Evolutionary conservation across 1,140 invertebrate genomes (phyloP).

Genomic region (Psilanteris sp.): DNA sequence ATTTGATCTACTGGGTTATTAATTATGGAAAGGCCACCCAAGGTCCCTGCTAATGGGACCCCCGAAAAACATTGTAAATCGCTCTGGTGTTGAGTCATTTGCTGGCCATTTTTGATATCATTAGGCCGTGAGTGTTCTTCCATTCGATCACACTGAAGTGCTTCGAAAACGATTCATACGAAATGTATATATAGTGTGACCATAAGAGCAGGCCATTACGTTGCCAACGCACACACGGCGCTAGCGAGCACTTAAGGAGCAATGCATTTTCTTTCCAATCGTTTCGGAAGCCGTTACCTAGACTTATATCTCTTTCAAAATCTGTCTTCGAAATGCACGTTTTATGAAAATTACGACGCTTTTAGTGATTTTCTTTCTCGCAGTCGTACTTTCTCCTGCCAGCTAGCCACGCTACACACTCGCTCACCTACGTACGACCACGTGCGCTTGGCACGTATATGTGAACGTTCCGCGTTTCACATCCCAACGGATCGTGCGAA

Average conservation of each 20-base stretch:
- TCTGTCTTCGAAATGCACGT: constrained; percentile 64
- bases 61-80: too few relatives aligned
- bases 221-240: constrained; percentile 36
- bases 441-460: constrained; percentile 4
- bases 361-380: constrained; percentile 59
- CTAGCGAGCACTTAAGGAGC: constrained; percentile 54
- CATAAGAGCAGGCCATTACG: constrained; percentile 62
- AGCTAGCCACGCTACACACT: constrained; percentile 39
- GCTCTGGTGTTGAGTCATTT: too few relatives aligned
- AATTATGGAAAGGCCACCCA: too few relatives aligned
- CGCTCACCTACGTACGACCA: constrained; percentile 12
- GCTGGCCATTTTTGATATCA: constrained; percentile 46
- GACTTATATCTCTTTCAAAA: constrained; percentile 64
- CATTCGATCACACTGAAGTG: constrained; percentile 49
- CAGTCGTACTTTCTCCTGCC: constrained; percentile 49
- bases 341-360: constrained; percentile 65
- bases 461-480: constrained; percentile 4
- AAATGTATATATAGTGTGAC: constrained; percentile 58
- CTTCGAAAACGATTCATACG: constrained; percentile 46
- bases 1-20: too few relatives aligned
- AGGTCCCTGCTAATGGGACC: too few relatives aligned
- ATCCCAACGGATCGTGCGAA: constrained; percentile 4
- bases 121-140: constrained; percentile 51
- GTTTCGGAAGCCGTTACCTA: constrained; percentile 47
- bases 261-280: constrained; percentile 63